phyloP scores from a whole-genome alignment of 2,113 vertebrate species.

The Gorsachius goisagi region DNA sequence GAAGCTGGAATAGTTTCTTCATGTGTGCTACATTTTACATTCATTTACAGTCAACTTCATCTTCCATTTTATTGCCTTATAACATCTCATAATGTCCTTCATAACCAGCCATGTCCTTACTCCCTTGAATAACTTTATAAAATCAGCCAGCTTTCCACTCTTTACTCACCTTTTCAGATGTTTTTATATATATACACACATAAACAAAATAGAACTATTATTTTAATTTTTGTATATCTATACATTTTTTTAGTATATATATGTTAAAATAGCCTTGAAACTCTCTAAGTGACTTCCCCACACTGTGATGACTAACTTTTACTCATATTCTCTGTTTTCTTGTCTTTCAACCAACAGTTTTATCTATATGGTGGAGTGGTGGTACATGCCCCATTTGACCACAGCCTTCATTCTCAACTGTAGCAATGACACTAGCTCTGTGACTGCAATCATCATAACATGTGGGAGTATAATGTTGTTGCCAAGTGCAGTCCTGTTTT shows the following conservation, averaged over 20 bases:
- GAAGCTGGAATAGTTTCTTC: not conserved
- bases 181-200: not conserved
- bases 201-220: not conserved
- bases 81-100: not conserved
- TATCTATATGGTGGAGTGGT: not conserved
- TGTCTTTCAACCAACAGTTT: not conserved
- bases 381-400: not conserved
- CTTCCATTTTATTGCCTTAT: not conserved
- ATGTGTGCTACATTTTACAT: not conserved
- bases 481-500: not conserved
- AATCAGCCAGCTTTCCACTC: not conserved
- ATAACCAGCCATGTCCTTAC: not conserved
- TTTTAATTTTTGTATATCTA: not conserved
- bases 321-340: not conserved
- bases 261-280: not conserved
- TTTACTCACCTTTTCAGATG: not conserved
- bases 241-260: not conserved
- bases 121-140: not conserved
- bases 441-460: not conserved
- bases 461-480: not conserved
- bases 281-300: not conserved
- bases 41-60: not conserved
- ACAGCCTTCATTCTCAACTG: not conserved
- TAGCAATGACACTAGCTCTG: not conserved
- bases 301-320: not conserved